These are phyloP conservation scores for Sceloporus tristichus DNA, from an alignment of 2,113 vertebrate genomes.

Conservation along the genomic window DNA sequence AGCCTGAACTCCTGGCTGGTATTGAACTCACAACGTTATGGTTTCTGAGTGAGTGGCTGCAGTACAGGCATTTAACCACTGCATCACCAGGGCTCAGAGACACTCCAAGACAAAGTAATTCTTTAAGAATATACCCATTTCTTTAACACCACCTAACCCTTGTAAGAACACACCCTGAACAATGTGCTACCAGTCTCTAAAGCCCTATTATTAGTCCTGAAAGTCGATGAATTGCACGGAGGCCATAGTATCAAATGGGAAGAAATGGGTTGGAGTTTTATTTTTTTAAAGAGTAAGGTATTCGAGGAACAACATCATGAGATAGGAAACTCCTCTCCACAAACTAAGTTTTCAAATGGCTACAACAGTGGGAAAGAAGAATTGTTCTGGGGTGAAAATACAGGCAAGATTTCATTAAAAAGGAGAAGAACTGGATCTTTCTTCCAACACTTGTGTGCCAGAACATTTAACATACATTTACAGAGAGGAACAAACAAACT, in stretches of 20 bases:
- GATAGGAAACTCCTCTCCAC: too few relatives aligned
- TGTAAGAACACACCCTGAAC: neutral
- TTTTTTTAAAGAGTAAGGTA: neutral
- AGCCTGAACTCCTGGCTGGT: too few relatives aligned
- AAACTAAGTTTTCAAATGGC: neutral
- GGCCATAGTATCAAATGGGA: neutral
- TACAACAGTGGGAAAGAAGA: neutral
- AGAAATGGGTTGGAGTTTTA: neutral
- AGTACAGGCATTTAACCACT: too few relatives aligned
- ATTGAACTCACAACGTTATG: too few relatives aligned
- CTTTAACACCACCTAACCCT: neutral
- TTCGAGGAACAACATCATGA: neutral
- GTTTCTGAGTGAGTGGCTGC: too few relatives aligned
- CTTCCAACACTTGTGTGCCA: neutral
- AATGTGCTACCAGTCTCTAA: neutral
- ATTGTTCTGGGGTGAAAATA: neutral
- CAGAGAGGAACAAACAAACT: neutral
- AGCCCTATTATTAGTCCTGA: neutral
- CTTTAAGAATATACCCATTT: neutral
- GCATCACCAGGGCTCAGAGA: neutral
- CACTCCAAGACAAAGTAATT: neutral
- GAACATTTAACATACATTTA: neutral
- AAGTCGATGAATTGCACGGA: neutral
- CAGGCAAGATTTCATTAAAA: neutral
- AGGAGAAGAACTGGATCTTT: conserved; percentile 26